Evolutionary conservation across 2,888 invertebrate species (phyloP).

Genomic region (Lysandra bellargus): DNA sequence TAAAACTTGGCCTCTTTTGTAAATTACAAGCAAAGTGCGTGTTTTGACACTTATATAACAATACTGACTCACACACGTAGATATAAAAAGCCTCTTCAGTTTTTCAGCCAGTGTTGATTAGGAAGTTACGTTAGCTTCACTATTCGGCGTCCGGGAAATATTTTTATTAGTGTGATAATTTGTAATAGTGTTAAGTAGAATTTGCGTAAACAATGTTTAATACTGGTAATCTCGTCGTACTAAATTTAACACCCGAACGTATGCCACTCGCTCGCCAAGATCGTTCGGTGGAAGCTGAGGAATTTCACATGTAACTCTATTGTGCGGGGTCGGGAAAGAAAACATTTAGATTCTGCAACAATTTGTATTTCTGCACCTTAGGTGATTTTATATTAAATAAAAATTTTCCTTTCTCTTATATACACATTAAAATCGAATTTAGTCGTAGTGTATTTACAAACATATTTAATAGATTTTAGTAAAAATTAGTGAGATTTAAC

Average conservation of each 20-base stretch:
- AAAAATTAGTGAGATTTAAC: constrained; percentile 81
- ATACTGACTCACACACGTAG: no score
- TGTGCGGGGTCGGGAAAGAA: constrained; percentile 49
- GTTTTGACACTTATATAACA: no score
- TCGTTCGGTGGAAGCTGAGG: constrained; percentile 39
- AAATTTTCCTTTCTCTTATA: constrained; percentile 74
- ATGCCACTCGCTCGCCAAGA: constrained; percentile 47
- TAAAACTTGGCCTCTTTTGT: no score
- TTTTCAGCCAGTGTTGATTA: neutral
- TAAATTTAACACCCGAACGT: constrained; percentile 49
- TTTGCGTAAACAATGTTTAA: constrained; percentile 42
- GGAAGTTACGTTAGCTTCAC: neutral
- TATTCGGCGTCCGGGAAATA: neutral
- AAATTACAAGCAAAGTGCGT: no score
- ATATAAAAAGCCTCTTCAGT: neutral
- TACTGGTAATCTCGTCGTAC: constrained; percentile 48
- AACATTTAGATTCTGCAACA: constrained; percentile 70
- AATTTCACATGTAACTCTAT: constrained; percentile 35
- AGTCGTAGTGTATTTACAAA: constrained; percentile 81
- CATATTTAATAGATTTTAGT: constrained; percentile 81
- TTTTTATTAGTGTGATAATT: constrained; percentile 20
- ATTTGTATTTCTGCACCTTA: constrained; percentile 79
- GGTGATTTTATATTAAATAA: constrained; percentile 78
- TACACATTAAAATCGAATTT: constrained; percentile 80
- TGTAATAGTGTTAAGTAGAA: constrained; percentile 30